A percentile compares a stretch with the other conserved stretches of the same genome.
Evolutionary conservation across 2,113 vertebrate genomes (phyloP).

Genomic region (Macaca nemestrina): DNA sequence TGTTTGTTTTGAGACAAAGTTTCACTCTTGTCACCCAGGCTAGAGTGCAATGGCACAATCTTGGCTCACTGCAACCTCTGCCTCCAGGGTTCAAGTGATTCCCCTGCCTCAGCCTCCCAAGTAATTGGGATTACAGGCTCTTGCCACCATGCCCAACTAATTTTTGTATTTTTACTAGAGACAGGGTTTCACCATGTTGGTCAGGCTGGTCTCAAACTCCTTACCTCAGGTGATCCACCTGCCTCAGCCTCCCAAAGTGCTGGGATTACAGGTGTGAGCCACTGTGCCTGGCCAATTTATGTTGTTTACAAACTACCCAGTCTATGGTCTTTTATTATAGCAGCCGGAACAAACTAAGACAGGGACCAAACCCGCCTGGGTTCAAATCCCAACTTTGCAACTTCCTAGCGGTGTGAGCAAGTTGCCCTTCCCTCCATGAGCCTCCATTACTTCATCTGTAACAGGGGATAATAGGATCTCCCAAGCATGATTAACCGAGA

Average conservation of each 20-base stretch:
- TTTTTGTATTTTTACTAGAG: background rate
- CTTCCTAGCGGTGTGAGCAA: background rate
- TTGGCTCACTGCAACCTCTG: background rate
- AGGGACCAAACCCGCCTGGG: background rate
- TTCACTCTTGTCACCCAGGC: background rate
- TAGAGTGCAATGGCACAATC: background rate
- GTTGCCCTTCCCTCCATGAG: background rate
- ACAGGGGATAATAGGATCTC: background rate
- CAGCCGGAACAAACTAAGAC: background rate
- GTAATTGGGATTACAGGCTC: background rate
- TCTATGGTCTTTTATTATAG: background rate
- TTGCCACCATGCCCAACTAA: background rate
- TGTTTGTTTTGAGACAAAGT: background rate
- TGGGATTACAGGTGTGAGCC: background rate
- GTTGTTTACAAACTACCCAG: background rate
- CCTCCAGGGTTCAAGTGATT: background rate
- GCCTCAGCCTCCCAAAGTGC: background rate
- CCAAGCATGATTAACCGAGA: background rate
- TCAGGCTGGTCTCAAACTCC: background rate
- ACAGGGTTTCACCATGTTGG: background rate
- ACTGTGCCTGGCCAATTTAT: background rate
- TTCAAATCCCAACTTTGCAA: background rate
- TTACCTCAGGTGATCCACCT: background rate
- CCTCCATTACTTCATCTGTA: background rate
- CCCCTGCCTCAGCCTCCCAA: background rate